A percentile compares a stretch with the other conserved stretches of the same genome.
phyloP scores from a whole-genome alignment of 2,888 invertebrate genomes.

The Charanyca ferruginea region DNA sequence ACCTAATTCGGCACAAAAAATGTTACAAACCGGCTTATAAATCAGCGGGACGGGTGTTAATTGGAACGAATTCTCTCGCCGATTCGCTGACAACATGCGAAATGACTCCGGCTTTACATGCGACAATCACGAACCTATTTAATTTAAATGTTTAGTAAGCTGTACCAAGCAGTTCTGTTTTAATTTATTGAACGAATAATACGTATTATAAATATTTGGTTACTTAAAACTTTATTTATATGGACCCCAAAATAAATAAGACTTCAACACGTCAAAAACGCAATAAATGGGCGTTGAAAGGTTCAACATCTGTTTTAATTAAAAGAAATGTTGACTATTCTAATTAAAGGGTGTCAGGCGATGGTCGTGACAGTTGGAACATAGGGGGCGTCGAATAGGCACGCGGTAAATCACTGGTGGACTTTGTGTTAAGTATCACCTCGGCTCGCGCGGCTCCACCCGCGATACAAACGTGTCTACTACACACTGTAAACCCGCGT shows the following conservation, averaged over 20 bases:
- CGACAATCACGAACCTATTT: conserved; percentile 46
- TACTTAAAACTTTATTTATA: conserved; percentile 15
- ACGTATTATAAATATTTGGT: not conserved
- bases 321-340: conserved; percentile 59
- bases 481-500: conserved; percentile 74
- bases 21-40: conserved; percentile 82
- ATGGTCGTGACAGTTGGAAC: conserved; percentile 51
- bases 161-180: not conserved
- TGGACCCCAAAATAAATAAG: conserved; percentile 46
- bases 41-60: conserved; percentile 87
- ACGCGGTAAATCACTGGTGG: conserved; percentile 79
- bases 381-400: conserved; percentile 53
- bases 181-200: not conserved
- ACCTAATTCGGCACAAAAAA: conserved; percentile 83
- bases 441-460: conserved; percentile 70
- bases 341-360: conserved; percentile 66
- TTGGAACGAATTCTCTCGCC: conserved; percentile 85
- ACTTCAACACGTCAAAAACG: conserved; percentile 45
- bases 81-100: conserved; percentile 73
- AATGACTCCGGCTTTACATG: conserved; percentile 45
- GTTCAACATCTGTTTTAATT: conserved; percentile 60
- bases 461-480: conserved; percentile 86
- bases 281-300: conserved; percentile 49
- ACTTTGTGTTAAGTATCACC: conserved; percentile 81
- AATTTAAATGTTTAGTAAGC: conserved; percentile 28